Base-by-base conservation (phyloP, 2,888 invertebrate species). In the Drosophila cracens region DNA sequence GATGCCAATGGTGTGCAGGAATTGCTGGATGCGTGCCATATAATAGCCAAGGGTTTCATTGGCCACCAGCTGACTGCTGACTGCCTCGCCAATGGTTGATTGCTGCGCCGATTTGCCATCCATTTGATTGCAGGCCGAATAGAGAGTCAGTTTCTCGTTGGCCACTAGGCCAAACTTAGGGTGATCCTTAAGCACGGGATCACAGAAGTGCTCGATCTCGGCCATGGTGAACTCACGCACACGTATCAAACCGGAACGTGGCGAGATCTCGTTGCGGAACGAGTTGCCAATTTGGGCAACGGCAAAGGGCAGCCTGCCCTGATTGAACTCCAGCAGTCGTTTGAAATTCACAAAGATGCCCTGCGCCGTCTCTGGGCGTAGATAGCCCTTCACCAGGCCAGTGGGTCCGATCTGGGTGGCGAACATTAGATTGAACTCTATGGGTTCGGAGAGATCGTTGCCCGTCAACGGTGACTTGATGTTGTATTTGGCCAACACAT, bases 311-410 rank as follows among this genome's bases (percentile, higher is more conserved):
- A 99, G 93, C 77, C 95, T 96, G 10, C 99, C 99, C 92, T 98
- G 98, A 93, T 99, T 99, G 93, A 99, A 99, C 93, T 99, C 99
- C 63, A 99, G 93, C 33, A 99, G 94, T 18, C 99, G 95, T 93
- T 99, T 99, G 93, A 99, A 99, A 93, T 99, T 99, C 0, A 99
- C 99, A 94, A 99, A 99, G 83, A 99, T 99, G 33, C 99, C 99
- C 93, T 99, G 99, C 0, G 99, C 99, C 18, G 99, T 99, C 94
- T 99, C 99, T 29, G 99, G 99, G 70, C 99, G 95, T 29, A 99
- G 94, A 92, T 97, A 99, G 21, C 96, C 99, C 94, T 98, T 98
- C 2, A 98, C 95, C 65, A 97, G 94, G 0, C 99, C 99, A 71
- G 99, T 97, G 2, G 99, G 99, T 27, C 99, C 99, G 91, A 99